Evolutionary conservation across 1,140 invertebrate species (phyloP).

Genomic region (Procambarus clarkii): DNA sequence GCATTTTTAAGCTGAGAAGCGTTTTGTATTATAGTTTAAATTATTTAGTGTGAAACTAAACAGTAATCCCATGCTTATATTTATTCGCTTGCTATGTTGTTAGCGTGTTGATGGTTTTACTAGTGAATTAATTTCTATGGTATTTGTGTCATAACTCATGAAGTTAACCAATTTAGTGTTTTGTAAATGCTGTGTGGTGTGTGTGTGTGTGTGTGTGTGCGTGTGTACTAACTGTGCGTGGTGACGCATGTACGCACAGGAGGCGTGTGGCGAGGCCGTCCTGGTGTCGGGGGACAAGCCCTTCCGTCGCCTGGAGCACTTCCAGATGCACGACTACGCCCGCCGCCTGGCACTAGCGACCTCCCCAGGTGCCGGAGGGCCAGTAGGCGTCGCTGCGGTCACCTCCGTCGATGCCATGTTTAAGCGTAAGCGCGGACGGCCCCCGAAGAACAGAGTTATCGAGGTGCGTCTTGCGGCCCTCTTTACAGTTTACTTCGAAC

Average conservation of each 20-base stretch:
- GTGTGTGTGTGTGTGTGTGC: neutral
- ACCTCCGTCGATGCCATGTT: conserved; percentile 91
- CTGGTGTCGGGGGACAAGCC: conserved; percentile 86
- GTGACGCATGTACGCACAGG: conserved; percentile 77
- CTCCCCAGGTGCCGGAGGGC: conserved; percentile 71
- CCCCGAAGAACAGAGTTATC: conserved; percentile 93
- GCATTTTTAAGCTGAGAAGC: too few relatives aligned
- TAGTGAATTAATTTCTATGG: too few relatives aligned
- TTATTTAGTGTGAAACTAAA: neutral
- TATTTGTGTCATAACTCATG: neutral
- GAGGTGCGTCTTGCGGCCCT: conserved; percentile 78
- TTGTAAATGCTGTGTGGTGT: neutral
- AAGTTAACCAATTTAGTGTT: neutral
- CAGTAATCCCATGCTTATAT: too few relatives aligned
- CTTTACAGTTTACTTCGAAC: neutral
- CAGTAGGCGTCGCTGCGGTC: conserved; percentile 81
- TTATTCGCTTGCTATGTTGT: too few relatives aligned
- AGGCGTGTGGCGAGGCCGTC: conserved; percentile 90
- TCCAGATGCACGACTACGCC: conserved; percentile 88
- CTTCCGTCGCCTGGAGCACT: conserved; percentile 91
- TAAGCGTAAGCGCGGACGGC: conserved; percentile 90
- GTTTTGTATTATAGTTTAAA: too few relatives aligned
- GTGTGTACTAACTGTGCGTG: conserved; percentile 4
- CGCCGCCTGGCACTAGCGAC: conserved; percentile 73
- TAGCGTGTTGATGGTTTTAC: too few relatives aligned